phyloP scores from a whole-genome alignment of 2,888 invertebrate species.

The Callinectes sapidus region DNA sequence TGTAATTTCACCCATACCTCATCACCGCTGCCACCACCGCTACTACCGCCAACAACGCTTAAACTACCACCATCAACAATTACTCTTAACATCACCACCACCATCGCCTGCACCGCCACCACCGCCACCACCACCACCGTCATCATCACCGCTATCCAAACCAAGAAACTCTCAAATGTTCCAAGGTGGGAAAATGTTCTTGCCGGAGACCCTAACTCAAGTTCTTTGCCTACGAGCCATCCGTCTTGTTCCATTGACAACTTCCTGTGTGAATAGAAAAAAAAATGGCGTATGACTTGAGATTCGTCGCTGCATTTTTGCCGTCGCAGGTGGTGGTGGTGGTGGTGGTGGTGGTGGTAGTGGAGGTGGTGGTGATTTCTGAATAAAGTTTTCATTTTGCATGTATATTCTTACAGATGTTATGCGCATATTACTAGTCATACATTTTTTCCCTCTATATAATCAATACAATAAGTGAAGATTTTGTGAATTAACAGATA shows the following conservation, averaged over 20 bases:
- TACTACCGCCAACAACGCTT: not conserved
- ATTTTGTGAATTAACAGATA: not conserved
- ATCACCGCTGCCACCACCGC: not conserved
- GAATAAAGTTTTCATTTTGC: not conserved
- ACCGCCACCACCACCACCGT: not conserved
- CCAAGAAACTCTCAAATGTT: not conserved
- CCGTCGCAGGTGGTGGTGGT: not conserved
- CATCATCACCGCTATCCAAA: not conserved
- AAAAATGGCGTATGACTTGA: not conserved
- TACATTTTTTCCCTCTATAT: not conserved
- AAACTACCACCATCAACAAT: conserved; percentile 9
- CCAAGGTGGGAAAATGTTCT: not conserved
- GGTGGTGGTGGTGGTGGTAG: no score
- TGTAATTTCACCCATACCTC: conserved; percentile 34
- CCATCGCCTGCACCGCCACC: not conserved
- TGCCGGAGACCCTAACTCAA: not conserved
- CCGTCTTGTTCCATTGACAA: conserved; percentile 27
- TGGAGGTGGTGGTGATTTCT: not conserved
- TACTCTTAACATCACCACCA: not conserved
- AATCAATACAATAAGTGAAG: not conserved
- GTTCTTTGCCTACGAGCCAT: not conserved
- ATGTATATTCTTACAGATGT: not conserved
- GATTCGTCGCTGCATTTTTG: not conserved
- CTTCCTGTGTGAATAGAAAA: conserved; percentile 7
- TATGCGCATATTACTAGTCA: not conserved